Evolutionary conservation across 2,888 invertebrate genomes (phyloP), one percentile per base, ranked within the genome.

Genomic region (Geophilus truncorum): DNA sequence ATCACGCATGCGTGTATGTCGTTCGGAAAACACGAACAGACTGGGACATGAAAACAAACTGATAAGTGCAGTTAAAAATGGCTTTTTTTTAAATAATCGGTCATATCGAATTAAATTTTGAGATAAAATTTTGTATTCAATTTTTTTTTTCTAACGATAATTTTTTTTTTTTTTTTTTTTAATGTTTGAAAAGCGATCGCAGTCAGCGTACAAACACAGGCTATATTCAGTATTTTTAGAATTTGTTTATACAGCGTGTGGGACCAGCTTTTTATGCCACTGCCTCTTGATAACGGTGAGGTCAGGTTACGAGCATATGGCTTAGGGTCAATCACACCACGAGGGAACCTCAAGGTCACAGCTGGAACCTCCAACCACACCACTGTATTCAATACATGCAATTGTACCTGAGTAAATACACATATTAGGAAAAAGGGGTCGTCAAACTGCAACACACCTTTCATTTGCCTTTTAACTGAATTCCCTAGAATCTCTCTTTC

Each of bases 261-360:
- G 57, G 18, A 62, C 57, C 57, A 62, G 57, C 57, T 62, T 62
- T 62, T 62, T 62, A 62, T 62, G 57, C 57, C 57, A 62, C 21
- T 62, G 57, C 57, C 57, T 62, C 57, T 62, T 62, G 57, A 62
- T 62, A 62, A 62, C 57, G 57, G 57, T 62, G 57, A 62, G 57
- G 57, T 62, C 57, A 62, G 57, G 57, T 62, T 62, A 62, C 57
- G 57, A 62, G 57, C 57, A 62, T 62, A 62, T 62, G 57, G 57
- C 57, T 21, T 21, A 62, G 57, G 57, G 57, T 62, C 57, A 62
- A 7, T 62, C 57, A 62, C 57, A 62, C 57, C 21, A 23, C 57
- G 57, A 21, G 57, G 57, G 21, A 62, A 62, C 57, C 18, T 62
- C 57, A 62, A 62, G 57, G 57, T 62, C 57, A 62, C 57, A 62